Percentiles rank a stretch among this genome's conserved stretches.
These are phyloP conservation scores for Rattus norvegicus DNA, from an alignment of 2,113 vertebrate genomes.

Conservation along the genomic window GRCr8 NC_086030.1:19189501-19190000, in stretches of 20 bases:
- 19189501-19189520: neutral
- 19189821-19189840: neutral
- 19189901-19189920: neutral
- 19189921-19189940: neutral
- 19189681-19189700: neutral
- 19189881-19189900: neutral
- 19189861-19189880: neutral
- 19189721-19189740: too few relatives aligned
- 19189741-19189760: too few relatives aligned
- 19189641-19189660: neutral
- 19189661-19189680: neutral
- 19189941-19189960: neutral
- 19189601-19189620: neutral
- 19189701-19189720: neutral
- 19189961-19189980: neutral
- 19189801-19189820: too few relatives aligned
- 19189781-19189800: neutral
- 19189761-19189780: too few relatives aligned
- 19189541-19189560: neutral
- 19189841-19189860: neutral
- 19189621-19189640: neutral
- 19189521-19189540: neutral
- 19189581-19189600: too few relatives aligned
- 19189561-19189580: neutral
- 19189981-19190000: neutral